Percentiles rank a stretch among this genome's conserved stretches.
Evolutionary conservation across 1,140 invertebrate genomes (phyloP).

Genomic region (Drepana arcuata): DNA sequence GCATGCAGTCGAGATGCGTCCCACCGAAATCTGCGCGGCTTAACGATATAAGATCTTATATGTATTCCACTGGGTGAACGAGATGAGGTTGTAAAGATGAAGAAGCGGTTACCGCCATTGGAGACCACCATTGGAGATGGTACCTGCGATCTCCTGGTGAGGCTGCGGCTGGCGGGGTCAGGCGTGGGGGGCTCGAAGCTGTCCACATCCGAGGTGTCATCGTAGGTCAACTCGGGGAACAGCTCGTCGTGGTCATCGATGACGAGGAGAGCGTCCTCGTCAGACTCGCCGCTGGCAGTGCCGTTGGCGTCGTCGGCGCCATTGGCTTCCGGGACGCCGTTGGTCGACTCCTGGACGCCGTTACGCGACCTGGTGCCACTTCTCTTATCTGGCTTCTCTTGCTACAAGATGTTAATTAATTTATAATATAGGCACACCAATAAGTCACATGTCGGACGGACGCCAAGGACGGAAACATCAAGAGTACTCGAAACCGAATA

Average conservation of each 20-base stretch:
- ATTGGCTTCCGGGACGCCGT: constrained; percentile 16
- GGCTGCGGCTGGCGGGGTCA: constrained; percentile 33
- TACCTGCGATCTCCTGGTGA: constrained; percentile 49
- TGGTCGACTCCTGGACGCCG: constrained; percentile 10
- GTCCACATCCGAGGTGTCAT: constrained; percentile 45
- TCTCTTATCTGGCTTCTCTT: constrained; percentile 27
- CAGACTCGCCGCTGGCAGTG: constrained; percentile 19
- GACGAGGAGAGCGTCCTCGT: constrained; percentile 23
- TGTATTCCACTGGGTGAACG: no score
- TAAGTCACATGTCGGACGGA: not conserved
- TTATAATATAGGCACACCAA: not conserved
- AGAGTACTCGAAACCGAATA: not conserved
- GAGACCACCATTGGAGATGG: no score
- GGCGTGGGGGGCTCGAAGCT: constrained; percentile 33
- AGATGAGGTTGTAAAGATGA: no score
- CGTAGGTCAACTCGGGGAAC: constrained; percentile 57
- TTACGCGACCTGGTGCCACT: constrained; percentile 9
- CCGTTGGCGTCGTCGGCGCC: constrained; percentile 19
- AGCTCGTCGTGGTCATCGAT: constrained; percentile 39
- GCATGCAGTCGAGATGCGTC: no score
- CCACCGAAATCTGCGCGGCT: no score
- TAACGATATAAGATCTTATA: no score
- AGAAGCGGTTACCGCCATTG: no score
- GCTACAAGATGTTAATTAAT: constrained; percentile 1
- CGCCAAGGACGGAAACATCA: not conserved